phyloP scores from a whole-genome alignment of 2,113 vertebrate genomes.

The Pimephales promelas region DNA sequence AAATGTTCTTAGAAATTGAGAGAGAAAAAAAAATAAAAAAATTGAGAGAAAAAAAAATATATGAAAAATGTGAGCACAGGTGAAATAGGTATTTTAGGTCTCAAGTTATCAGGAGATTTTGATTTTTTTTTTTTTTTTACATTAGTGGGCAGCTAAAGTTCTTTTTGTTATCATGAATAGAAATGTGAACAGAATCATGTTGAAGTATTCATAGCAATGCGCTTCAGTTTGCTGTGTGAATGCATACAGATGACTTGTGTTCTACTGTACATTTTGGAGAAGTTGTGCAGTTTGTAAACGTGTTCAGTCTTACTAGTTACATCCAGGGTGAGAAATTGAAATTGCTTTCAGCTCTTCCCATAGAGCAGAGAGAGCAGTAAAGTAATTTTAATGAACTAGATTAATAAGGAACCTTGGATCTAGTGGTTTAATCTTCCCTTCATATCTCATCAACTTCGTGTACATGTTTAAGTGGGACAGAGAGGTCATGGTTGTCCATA shows the following conservation, averaged over 20 bases:
- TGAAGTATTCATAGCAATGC: constrained; percentile 20
- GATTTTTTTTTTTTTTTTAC: constrained; percentile 35
- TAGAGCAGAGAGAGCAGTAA: background rate
- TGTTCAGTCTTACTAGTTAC: background rate
- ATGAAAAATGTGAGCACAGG: constrained; percentile 58
- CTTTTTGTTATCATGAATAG: constrained; percentile 6
- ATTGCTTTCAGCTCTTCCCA: background rate
- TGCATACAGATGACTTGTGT: constrained; percentile 13
- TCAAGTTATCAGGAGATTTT: constrained; percentile 51
- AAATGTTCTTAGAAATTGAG: constrained; percentile 46
- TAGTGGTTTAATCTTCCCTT: background rate
- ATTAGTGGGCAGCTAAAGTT: constrained; percentile 55
- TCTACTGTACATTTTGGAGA: background rate
- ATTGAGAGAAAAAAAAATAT: constrained; percentile 36
- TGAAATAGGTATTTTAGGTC: constrained; percentile 1
- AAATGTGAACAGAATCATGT: constrained; percentile 40
- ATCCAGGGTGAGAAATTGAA: background rate
- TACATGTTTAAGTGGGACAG: constrained; percentile 13
- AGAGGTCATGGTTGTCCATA: constrained; percentile 67
- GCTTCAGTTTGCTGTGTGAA: constrained; percentile 26
- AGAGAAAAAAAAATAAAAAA: constrained; percentile 37
- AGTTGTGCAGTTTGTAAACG: background rate
- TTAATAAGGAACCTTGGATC: background rate
- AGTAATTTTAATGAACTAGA: background rate
- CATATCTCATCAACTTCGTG: background rate